These are phyloP conservation scores for Pseudachorutes palmiensis DNA, from an alignment of 1,140 invertebrate species.

Conservation along the genomic window DNA sequence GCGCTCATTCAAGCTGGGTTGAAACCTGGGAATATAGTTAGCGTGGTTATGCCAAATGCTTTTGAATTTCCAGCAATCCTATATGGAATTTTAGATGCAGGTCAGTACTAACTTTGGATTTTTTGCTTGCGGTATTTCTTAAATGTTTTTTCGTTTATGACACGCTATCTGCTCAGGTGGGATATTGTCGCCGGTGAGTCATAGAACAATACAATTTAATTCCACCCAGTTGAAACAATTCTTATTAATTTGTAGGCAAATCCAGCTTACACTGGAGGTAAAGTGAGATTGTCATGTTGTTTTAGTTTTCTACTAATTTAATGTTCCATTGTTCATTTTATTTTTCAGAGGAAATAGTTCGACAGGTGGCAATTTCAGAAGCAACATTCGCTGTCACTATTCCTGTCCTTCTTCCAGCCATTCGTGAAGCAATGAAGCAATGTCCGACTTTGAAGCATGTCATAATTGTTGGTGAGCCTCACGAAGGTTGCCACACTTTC, in stretches of 20 bases:
- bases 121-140: background rate
- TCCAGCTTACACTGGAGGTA: slow-evolving; percentile 3
- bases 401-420: slow-evolving; percentile 52
- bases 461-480: slow-evolving; percentile 26
- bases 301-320: background rate
- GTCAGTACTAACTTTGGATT: slow-evolving; percentile 9
- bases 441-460: slow-evolving; percentile 25
- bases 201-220: background rate
- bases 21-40: slow-evolving; percentile 21
- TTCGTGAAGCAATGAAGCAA: slow-evolving; percentile 43
- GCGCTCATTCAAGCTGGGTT: slow-evolving; percentile 26
- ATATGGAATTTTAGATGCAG: slow-evolving; percentile 2
- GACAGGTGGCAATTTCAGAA: slow-evolving; percentile 57
- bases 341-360: slow-evolving; percentile 63
- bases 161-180: no score
- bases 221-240: background rate
- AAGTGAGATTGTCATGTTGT: background rate
- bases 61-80: background rate
- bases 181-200: background rate
- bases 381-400: slow-evolving; percentile 60
- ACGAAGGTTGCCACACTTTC: slow-evolving; percentile 30
- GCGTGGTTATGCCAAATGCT: slow-evolving; percentile 14
- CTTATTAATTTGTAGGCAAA: slow-evolving; percentile 4
- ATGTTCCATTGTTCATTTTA: background rate
- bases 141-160: background rate